Evolutionary conservation across 2,888 invertebrate species (phyloP).

Genomic region (Tortrix viridana): DNA sequence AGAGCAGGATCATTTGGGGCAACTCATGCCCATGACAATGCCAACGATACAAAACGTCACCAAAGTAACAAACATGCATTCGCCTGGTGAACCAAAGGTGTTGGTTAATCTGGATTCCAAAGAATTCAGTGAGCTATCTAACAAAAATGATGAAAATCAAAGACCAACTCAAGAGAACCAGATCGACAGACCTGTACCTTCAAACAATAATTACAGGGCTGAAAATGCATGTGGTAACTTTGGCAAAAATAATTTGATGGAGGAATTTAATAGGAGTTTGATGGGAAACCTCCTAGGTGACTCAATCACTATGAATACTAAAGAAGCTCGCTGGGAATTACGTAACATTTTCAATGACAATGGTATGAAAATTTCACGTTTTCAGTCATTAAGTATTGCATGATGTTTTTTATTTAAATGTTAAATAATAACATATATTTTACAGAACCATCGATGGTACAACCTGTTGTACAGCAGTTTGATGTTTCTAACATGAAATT

Average conservation of each 20-base stretch:
- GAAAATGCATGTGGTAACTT: slow-evolving; percentile 62
- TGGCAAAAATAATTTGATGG: slow-evolving; percentile 74
- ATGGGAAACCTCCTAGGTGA: slow-evolving; percentile 82
- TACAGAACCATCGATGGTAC: slow-evolving; percentile 74
- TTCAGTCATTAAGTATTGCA: not conserved
- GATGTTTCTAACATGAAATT: slow-evolving; percentile 68
- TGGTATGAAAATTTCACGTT: slow-evolving; percentile 54
- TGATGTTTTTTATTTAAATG: slow-evolving; percentile 6
- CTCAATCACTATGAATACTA: slow-evolving; percentile 88
- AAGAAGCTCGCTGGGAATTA: slow-evolving; percentile 87
- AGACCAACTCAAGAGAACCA: slow-evolving; percentile 64
- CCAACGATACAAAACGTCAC: slow-evolving; percentile 77
- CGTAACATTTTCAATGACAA: slow-evolving; percentile 85
- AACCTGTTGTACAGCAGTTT: slow-evolving; percentile 73
- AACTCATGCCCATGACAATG: slow-evolving; percentile 74
- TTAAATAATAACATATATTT: slow-evolving; percentile 21
- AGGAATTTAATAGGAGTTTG: slow-evolving; percentile 77
- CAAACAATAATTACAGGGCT: slow-evolving; percentile 52
- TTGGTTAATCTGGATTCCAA: slow-evolving; percentile 78
- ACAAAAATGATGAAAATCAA: slow-evolving; percentile 65
- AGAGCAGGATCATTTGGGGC: slow-evolving; percentile 76
- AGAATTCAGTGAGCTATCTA: slow-evolving; percentile 72
- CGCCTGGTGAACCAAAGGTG: slow-evolving; percentile 78
- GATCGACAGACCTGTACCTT: slow-evolving; percentile 49
- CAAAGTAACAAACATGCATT: slow-evolving; percentile 77